phyloP scores from a whole-genome alignment of 2,113 vertebrate species.

The Gymnocephalus cernua region DNA sequence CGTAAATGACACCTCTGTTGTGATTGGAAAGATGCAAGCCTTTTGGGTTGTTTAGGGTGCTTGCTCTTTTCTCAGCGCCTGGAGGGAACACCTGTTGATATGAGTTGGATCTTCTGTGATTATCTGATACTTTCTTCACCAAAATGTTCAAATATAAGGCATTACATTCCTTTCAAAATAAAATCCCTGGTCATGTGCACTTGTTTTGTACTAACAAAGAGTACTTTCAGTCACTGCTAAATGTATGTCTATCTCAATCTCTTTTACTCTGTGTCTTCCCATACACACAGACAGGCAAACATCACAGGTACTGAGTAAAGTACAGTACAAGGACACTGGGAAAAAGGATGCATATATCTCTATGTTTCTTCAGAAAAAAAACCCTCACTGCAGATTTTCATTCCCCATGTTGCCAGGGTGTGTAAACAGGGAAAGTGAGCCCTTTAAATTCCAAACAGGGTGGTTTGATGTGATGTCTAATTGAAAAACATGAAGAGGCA shows the following conservation, averaged over 20 bases:
- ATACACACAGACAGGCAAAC: neutral
- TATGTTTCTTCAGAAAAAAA: neutral
- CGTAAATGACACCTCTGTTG: slow-evolving; percentile 81
- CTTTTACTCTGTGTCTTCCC: neutral
- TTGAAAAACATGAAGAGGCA: slow-evolving; percentile 81
- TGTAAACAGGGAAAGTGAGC: slow-evolving; percentile 69
- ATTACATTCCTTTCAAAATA: neutral
- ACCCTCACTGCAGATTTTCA: slow-evolving; percentile 21
- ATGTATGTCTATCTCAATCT: neutral
- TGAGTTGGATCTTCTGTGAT: slow-evolving; percentile 22
- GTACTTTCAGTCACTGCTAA: neutral
- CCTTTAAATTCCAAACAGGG: slow-evolving; percentile 77
- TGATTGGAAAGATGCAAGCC: slow-evolving; percentile 68
- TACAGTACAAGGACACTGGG: neutral
- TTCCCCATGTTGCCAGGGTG: slow-evolving; percentile 42
- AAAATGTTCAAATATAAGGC: neutral
- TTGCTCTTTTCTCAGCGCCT: neutral
- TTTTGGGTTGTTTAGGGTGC: slow-evolving; percentile 70
- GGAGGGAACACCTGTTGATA: slow-evolving; percentile 70
- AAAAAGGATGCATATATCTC: neutral
- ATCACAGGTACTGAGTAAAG: slow-evolving; percentile 2
- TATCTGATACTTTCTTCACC: neutral
- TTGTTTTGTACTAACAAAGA: neutral
- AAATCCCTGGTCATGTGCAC: neutral
- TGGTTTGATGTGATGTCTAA: slow-evolving; percentile 77